Conservation (phyloP, 2,113 vertebrate genomes). For the Pelodiscus sinensis region DNA sequence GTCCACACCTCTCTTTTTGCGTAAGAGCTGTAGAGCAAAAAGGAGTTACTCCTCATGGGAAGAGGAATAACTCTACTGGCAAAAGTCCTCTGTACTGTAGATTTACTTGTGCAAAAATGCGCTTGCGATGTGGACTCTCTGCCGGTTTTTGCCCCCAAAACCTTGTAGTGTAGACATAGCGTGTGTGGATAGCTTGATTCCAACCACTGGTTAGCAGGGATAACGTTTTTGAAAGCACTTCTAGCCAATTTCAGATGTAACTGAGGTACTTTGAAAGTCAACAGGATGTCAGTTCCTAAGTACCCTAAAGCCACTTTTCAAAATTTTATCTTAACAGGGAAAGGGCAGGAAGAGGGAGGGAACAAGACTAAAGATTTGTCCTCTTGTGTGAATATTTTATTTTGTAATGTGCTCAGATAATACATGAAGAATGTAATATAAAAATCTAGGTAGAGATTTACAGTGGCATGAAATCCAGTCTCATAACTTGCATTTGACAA, state of each 20-base stretch:
- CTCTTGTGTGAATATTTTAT: neutral
- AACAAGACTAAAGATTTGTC: neutral
- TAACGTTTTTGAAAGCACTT: neutral
- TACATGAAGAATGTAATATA: neutral
- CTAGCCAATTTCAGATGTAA: neutral
- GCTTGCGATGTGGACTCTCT: no score
- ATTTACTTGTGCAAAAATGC: no score
- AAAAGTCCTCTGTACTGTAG: no score
- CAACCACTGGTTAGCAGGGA: neutral
- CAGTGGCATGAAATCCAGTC: neutral
- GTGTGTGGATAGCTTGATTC: neutral
- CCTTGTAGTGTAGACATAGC: no score
- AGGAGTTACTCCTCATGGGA: no score
- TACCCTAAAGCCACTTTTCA: neutral
- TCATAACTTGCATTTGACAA: neutral
- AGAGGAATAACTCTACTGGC: no score
- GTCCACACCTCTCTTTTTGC: no score
- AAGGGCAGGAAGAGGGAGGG: neutral
- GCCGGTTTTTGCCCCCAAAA: no score
- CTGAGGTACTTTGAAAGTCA: neutral
- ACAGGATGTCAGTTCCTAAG: neutral
- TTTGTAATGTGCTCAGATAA: neutral
- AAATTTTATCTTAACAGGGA: neutral
- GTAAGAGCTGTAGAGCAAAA: no score
- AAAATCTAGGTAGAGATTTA: neutral